phyloP scores from a whole-genome alignment of 2,888 invertebrate species.

The Agrotis puta region DNA sequence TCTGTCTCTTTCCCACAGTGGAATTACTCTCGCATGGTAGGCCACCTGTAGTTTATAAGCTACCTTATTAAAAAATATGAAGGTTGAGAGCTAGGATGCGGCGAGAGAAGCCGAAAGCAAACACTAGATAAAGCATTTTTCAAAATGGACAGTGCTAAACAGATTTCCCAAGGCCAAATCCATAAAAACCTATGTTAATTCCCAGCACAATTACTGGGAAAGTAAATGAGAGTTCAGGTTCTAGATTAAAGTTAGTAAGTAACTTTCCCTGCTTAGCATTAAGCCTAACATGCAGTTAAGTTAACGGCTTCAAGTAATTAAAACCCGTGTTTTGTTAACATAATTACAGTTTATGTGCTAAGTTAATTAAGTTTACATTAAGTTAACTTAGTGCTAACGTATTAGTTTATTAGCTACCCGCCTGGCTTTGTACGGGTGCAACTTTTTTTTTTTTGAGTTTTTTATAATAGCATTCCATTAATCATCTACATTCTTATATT shows the following conservation, averaged over 20 bases:
- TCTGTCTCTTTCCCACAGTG: no score
- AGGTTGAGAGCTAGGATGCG: no score
- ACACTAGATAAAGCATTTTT: not conserved
- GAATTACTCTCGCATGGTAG: no score
- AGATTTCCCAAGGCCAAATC: not conserved
- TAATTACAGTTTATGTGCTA: slow-evolving; percentile 48
- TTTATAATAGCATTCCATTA: no score
- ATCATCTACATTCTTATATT: no score
- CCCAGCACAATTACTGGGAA: slow-evolving; percentile 15
- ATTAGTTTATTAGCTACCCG: slow-evolving; percentile 9
- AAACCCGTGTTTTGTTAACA: slow-evolving; percentile 43
- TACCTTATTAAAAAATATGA: no score
- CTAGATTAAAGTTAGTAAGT: slow-evolving; percentile 41
- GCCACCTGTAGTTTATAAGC: no score
- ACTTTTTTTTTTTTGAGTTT: no score
- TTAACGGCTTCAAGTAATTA: slow-evolving; percentile 58
- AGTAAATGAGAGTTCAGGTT: slow-evolving; percentile 41
- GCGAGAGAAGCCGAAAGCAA: no score
- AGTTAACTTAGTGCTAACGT: slow-evolving; percentile 35
- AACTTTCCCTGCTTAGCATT: slow-evolving; percentile 34
- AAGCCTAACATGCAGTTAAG: slow-evolving; percentile 53
- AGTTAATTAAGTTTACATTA: slow-evolving; percentile 44
- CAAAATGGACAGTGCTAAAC: not conserved
- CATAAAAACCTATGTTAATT: not conserved
- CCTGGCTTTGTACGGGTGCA: no score